Evolutionary conservation across 1,140 invertebrate species (phyloP).

Genomic region (Pseudomyrmex concolor): DNA sequence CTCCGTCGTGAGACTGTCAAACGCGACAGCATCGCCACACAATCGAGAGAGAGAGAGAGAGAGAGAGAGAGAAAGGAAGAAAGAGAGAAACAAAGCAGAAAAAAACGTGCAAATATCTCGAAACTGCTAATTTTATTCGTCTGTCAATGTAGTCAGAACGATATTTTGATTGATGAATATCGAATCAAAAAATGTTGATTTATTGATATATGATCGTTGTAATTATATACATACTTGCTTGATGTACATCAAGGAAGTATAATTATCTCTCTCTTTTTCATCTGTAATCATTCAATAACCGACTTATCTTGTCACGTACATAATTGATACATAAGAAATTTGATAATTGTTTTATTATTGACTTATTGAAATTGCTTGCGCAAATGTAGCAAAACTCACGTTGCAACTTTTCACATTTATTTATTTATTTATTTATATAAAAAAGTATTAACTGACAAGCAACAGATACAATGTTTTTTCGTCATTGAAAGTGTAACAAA

Average conservation of each 20-base stretch:
- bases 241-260: background rate
- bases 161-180: background rate
- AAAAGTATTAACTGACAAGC: background rate
- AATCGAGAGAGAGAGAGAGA: background rate
- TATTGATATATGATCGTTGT: background rate
- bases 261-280: background rate
- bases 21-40: background rate
- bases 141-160: background rate
- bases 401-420: too few relatives aligned
- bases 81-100: too few relatives aligned
- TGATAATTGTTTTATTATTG: background rate
- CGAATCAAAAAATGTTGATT: background rate
- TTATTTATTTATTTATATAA: background rate
- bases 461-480: background rate
- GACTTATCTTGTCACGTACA: constrained; percentile 5
- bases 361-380: background rate
- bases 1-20: constrained; percentile 25
- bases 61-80: too few relatives aligned
- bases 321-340: background rate
- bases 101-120: background rate
- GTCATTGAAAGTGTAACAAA: background rate
- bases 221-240: background rate
- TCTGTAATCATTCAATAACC: background rate
- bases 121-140: background rate
- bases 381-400: too few relatives aligned